phyloP scores from a whole-genome alignment of 2,113 vertebrate species.

The Pollachius pollachius region DNA sequence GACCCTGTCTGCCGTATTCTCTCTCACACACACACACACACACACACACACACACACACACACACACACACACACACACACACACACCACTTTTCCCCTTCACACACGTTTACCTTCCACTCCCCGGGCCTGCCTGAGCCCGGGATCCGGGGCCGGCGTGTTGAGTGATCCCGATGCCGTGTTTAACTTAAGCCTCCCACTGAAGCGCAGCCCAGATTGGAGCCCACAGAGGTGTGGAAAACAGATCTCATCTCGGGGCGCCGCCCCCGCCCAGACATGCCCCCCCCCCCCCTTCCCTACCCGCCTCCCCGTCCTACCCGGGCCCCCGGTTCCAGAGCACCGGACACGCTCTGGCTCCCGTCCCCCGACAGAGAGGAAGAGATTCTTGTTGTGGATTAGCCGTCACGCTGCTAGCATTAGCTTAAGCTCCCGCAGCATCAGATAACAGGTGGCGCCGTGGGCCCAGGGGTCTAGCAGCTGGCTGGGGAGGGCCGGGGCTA shows the following conservation, averaged over 20 bases:
- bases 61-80: conserved; percentile 7
- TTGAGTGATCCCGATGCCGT: conserved; percentile 40
- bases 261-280: conserved; percentile 4
- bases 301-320: neutral
- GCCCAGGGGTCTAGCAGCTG: conserved; percentile 18
- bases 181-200: conserved; percentile 50
- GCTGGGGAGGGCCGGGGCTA: conserved; percentile 43
- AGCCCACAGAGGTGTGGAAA: conserved; percentile 41
- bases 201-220: conserved; percentile 43
- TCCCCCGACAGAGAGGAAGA: conserved; percentile 42
- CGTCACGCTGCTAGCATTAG: conserved; percentile 58
- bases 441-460: conserved; percentile 59
- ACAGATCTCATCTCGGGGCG: conserved; percentile 32
- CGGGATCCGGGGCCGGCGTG: conserved; percentile 40
- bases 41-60: conserved; percentile 12
- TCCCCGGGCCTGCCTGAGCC: conserved; percentile 19
- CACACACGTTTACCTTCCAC: neutral
- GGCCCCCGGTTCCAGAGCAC: conserved; percentile 44
- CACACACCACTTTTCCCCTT: conserved; percentile 26
- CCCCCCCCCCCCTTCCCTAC: conserved; percentile 3
- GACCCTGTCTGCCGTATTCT: conserved; percentile 27
- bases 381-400: conserved; percentile 60
- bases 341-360: conserved; percentile 43
- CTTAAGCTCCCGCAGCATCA: conserved; percentile 48
- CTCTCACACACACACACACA: conserved; percentile 27